Evolutionary conservation across 2,113 vertebrate species (phyloP), one percentile per base, ranked within the genome.

Genomic region (Ictalurus punctatus): DNA sequence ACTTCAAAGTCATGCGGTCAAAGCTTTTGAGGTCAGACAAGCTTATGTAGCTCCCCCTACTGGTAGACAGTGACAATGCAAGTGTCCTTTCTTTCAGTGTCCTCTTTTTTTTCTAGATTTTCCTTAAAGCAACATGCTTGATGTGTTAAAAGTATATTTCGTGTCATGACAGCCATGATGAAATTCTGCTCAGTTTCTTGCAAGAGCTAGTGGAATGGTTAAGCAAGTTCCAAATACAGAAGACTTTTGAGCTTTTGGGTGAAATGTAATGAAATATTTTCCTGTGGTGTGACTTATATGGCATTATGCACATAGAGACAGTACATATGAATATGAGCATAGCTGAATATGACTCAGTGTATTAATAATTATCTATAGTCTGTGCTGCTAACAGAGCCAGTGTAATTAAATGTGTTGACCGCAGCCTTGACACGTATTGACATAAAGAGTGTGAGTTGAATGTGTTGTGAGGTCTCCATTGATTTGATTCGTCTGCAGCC

Each of bases 1-100:
- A 44, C 86, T 65, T 58, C 12, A 86, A 54, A 54, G 86, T 79
- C 40, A 0, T 79, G 52, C 76, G 58, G 86, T 85, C 63, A 4
- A 30, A 65, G 85, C 58, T 21, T 86, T 52, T 54, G 25, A 83
- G 59, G 84, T 67, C 86, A 89, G 86, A 80, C 86, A 61, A 85
- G 82, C 52, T 87, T 21, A 84, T 63, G 48, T 69, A 90, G 84
- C 89, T 56, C 90, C 90, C 84, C 90, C 89, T 91, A 84, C 90
- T 91, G 90, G 90, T 84, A 83, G 61, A 67, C 58, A n/a, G 10
- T 25, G 67, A 30, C 10, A 67, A 67, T 89, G 59, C 85, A 83
- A 59, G 10, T 34, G 56, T 83, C 34, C 21, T 54, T 17, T 37
- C 63, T 74, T 12, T 44, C 44, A 23, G 21, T 86, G 21, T 78